A percentile compares a stretch with the other conserved stretches of the same genome.
These are phyloP conservation scores for Drosophila santomea DNA, from an alignment of 1,140 invertebrate genomes.

Conservation along the genomic window DNA sequence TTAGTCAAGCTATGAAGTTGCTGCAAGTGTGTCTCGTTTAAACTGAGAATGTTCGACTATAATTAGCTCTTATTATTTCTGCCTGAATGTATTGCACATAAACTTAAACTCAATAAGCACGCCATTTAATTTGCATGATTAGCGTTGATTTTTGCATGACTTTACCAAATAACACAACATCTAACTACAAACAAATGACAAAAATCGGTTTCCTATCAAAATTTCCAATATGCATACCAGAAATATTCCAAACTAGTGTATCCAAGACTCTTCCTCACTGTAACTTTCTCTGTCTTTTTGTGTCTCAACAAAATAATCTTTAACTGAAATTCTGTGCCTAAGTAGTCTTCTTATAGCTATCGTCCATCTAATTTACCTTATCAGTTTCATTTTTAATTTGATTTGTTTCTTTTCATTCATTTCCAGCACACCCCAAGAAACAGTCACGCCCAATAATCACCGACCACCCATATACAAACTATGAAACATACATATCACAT, in stretches of 20 bases:
- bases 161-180: slow-evolving; percentile 21
- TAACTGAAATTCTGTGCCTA: slow-evolving; percentile 34
- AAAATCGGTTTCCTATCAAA: slow-evolving; percentile 79
- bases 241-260: slow-evolving; percentile 27
- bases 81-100: slow-evolving; percentile 15
- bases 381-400: slow-evolving; percentile 34
- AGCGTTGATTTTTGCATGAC: slow-evolving; percentile 42
- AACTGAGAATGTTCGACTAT: slow-evolving; percentile 48
- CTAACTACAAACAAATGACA: slow-evolving; percentile 48
- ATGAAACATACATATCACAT: neutral
- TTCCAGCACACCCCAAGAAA: slow-evolving; percentile 70
- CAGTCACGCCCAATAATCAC: slow-evolving; percentile 40
- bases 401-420: slow-evolving; percentile 41
- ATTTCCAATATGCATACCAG: slow-evolving; percentile 65
- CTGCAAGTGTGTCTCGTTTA: slow-evolving; percentile 79
- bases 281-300: slow-evolving; percentile 41
- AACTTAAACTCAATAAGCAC: slow-evolving; percentile 28
- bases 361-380: slow-evolving; percentile 35
- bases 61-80: slow-evolving; percentile 25
- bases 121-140: slow-evolving; percentile 38
- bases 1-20: slow-evolving; percentile 85
- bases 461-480: slow-evolving; percentile 11
- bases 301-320: slow-evolving; percentile 19
- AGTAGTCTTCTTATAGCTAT: slow-evolving; percentile 58
- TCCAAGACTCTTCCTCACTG: slow-evolving; percentile 43